phyloP scores from a whole-genome alignment of 2,113 vertebrate genomes.

The Spizaetus ornatus region DNA sequence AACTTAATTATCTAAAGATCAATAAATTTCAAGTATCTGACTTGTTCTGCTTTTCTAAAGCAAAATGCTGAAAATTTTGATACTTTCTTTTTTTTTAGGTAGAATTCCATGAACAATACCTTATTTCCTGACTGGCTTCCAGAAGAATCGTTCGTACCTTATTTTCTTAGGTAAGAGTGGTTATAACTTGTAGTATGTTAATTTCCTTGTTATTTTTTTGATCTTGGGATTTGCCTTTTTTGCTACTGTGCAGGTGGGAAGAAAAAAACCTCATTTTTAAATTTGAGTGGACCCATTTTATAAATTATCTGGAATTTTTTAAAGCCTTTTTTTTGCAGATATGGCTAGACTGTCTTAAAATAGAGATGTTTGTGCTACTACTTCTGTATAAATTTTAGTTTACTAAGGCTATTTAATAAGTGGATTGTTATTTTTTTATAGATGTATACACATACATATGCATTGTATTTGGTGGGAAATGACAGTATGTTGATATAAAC shows the following conservation, averaged over 20 bases:
- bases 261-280: not conserved
- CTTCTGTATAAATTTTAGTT: not conserved
- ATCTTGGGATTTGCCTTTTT: not conserved
- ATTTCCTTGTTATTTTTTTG: not conserved
- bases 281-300: not conserved
- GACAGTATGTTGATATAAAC: not conserved
- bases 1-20: not conserved
- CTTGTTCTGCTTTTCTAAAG: not conserved
- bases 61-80: conserved; percentile 24
- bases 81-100: conserved; percentile 50
- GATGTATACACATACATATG: fast-evolving
- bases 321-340: not conserved
- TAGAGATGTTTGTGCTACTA: not conserved
- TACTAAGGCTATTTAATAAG: not conserved
- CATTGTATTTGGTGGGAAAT: not conserved
- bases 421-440: not conserved
- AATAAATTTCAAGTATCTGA: not conserved
- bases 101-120: conserved; percentile 49
- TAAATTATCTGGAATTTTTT: not conserved
- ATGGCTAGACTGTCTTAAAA: not conserved
- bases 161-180: conserved; percentile 71
- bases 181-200: not conserved
- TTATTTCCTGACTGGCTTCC: conserved; percentile 41
- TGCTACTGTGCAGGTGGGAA: not conserved
- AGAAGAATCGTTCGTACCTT: not conserved